These are phyloP conservation scores for Tenualosa ilisha DNA, from an alignment of 2,797 vertebrate genomes.

Conservation along the genomic window DNA sequence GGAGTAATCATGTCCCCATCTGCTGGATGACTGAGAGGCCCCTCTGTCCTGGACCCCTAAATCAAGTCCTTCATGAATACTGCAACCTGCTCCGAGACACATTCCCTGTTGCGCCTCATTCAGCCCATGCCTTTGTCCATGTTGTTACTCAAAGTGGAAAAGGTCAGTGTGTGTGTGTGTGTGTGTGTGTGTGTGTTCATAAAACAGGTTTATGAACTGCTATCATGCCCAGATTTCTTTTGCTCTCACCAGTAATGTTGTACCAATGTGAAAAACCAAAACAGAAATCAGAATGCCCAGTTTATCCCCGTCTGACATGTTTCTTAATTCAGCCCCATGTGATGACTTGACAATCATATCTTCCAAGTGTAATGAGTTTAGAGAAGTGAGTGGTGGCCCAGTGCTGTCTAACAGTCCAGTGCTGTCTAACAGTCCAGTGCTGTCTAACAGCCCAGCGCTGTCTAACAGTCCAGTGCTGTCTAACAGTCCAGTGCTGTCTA, in stretches of 20 bases:
- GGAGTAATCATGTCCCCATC: background rate
- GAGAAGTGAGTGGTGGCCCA: too few species aligned
- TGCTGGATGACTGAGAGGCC: background rate
- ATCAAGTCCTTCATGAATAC: constrained; percentile 10
- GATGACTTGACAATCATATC: background rate
- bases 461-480: background rate
- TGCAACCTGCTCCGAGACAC: background rate
- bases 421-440: background rate
- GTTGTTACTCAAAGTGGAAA: background rate
- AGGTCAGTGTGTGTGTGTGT: constrained; percentile 10
- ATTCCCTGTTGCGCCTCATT: background rate
- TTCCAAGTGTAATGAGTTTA: background rate
- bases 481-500: background rate
- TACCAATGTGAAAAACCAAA: background rate
- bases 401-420: background rate
- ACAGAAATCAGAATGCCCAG: too few species aligned
- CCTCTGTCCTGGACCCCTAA: background rate
- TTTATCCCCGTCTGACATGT: background rate
- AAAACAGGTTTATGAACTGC: too few species aligned
- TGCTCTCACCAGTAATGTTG: too few species aligned
- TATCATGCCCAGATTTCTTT: too few species aligned
- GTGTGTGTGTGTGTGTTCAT: background rate
- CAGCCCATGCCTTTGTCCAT: background rate
- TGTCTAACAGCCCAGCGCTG: too few species aligned
- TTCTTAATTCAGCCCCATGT: background rate